These are phyloP conservation scores for Ia io DNA, from an alignment of 2,113 vertebrate genomes.

Conservation along the genomic window DNA sequence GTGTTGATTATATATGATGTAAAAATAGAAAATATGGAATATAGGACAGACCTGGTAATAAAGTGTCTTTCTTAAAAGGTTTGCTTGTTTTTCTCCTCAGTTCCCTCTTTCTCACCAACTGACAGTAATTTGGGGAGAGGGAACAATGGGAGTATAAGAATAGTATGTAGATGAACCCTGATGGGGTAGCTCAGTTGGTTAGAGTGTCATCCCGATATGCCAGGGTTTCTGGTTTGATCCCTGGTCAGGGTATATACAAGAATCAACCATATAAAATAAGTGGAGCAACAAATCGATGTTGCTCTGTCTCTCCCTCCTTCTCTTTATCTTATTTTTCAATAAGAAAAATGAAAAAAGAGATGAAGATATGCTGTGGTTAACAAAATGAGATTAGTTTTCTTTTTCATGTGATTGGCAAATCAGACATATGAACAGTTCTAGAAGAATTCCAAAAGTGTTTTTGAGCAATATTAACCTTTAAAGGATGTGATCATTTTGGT, in stretches of 20 bases:
- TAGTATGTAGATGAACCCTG: neutral
- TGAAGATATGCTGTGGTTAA: neutral
- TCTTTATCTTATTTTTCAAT: neutral
- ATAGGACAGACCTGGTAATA: slow-evolving; percentile 9
- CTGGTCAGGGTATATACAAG: neutral
- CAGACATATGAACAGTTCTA: neutral
- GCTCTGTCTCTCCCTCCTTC: neutral
- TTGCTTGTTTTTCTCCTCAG: slow-evolving; percentile 1
- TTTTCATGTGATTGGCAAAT: neutral
- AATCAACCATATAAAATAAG: neutral
- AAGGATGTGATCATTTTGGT: slow-evolving; percentile 16
- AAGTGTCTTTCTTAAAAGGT: slow-evolving; percentile 26
- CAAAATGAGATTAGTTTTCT: neutral
- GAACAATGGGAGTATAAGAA: neutral
- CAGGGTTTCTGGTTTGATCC: neutral
- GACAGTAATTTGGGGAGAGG: neutral
- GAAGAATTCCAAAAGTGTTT: slow-evolving; percentile 6
- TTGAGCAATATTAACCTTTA: slow-evolving; percentile 27
- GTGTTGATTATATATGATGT: neutral
- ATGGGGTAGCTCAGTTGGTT: neutral
- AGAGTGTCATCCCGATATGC: neutral
- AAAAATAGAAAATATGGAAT: slow-evolving; percentile 37
- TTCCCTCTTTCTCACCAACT: slow-evolving; percentile 9
- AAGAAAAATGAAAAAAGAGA: neutral
- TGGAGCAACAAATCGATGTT: neutral